Evolutionary conservation across 2,113 vertebrate species (phyloP).

Genomic region (Notothenia rossii): DNA sequence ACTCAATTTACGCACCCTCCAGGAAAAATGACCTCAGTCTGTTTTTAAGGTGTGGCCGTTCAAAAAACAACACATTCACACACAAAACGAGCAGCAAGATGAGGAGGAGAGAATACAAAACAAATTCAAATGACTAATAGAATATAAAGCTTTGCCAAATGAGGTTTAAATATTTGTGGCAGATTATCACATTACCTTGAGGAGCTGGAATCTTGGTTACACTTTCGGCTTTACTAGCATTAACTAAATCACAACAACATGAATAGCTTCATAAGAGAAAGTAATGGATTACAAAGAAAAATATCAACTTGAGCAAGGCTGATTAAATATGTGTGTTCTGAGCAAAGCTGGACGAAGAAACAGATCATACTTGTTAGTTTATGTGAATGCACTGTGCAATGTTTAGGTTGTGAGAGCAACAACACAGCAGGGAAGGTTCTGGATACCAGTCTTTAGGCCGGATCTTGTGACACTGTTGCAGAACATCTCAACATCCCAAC

Average conservation of each 20-base stretch:
- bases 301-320: background rate
- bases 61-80: slow-evolving; percentile 52
- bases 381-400: background rate
- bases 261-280: slow-evolving; percentile 38
- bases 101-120: slow-evolving; percentile 13
- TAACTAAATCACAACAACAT: slow-evolving; percentile 55
- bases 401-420: background rate
- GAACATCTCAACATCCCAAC: slow-evolving; percentile 17
- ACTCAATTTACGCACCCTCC: slow-evolving; percentile 58
- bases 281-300: slow-evolving; percentile 39
- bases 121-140: slow-evolving; percentile 14
- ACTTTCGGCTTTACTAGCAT: slow-evolving; percentile 8
- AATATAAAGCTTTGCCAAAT: slow-evolving; percentile 37
- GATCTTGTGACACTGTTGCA: slow-evolving; percentile 31
- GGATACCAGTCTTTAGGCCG: background rate
- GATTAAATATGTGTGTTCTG: background rate
- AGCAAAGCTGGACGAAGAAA: background rate
- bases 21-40: slow-evolving; percentile 77
- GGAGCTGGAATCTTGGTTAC: slow-evolving; percentile 53
- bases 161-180: slow-evolving; percentile 14
- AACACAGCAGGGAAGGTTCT: background rate
- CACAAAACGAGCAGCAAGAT: slow-evolving; percentile 15
- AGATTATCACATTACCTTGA: slow-evolving; percentile 48
- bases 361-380: background rate
- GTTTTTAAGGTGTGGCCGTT: slow-evolving; percentile 72